Evolutionary conservation across 2,888 invertebrate species (phyloP).

Genomic region (Hypsopygia costalis): DNA sequence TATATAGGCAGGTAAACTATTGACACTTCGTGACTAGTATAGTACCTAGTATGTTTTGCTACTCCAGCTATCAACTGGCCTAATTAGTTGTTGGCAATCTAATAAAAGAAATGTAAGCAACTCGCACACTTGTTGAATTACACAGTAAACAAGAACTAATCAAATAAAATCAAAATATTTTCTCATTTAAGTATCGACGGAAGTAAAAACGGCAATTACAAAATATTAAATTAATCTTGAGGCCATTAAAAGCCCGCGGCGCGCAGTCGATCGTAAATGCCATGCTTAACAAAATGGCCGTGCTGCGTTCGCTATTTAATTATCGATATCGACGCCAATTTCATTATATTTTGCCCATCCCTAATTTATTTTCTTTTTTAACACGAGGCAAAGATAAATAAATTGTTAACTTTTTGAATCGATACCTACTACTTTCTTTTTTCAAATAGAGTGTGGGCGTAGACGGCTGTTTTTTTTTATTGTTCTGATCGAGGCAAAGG

Average conservation of each 20-base stretch:
- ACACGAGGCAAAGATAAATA: background rate
- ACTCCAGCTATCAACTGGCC: too few species aligned
- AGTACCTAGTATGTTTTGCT: too few species aligned
- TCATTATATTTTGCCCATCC: background rate
- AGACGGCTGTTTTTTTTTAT: background rate
- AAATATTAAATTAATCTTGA: conserved; percentile 58
- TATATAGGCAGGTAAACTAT: too few species aligned
- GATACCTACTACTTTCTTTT: background rate
- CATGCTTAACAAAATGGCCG: conserved; percentile 48
- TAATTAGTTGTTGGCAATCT: too few species aligned
- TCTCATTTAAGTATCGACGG: conserved; percentile 47
- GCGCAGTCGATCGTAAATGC: conserved; percentile 45
- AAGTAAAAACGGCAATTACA: conserved; percentile 55
- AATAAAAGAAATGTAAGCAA: too few species aligned
- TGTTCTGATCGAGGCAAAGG: conserved; percentile 7
- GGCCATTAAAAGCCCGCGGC: conserved; percentile 34
- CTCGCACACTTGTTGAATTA: too few species aligned
- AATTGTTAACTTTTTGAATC: background rate
- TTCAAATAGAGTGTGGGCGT: background rate
- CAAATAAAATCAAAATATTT: conserved; percentile 41
- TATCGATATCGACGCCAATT: conserved; percentile 31
- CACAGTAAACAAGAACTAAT: conserved; percentile 11
- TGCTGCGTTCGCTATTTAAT: conserved; percentile 15
- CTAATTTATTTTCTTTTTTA: background rate
- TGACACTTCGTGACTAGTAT: too few species aligned